A percentile compares a stretch with the other conserved stretches of the same genome.
Conservation (phyloP, 2,797 vertebrate genomes). For the Holocentrus rufus region DNA sequence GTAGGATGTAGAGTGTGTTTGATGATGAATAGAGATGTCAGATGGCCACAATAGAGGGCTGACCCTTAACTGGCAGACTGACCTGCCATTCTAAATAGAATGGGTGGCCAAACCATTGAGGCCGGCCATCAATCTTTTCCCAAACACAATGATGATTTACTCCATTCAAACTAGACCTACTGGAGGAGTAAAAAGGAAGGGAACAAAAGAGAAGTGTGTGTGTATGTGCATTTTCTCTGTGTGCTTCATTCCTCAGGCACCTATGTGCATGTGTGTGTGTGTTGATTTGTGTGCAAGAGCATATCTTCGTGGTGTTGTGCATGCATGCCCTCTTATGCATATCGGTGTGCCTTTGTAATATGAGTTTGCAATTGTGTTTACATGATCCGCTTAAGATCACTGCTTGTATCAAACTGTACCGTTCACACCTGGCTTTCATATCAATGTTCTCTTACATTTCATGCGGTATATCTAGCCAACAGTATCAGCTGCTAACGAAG, state of each 20-base stretch:
- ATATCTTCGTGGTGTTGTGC: constrained; percentile 5
- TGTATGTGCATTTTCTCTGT: constrained; percentile 18
- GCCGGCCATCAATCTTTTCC: constrained; percentile 59
- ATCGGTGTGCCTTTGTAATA: constrained; percentile 16
- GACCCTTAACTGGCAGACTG: constrained; percentile 67
- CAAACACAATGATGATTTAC: constrained; percentile 68
- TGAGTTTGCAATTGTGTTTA: constrained; percentile 49
- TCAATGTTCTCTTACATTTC: constrained; percentile 60
- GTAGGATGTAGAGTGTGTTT: constrained; percentile 55
- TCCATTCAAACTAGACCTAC: constrained; percentile 56
- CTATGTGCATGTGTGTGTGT: constrained; percentile 17
- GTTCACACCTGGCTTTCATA: constrained; percentile 63
- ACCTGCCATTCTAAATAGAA: constrained; percentile 71
- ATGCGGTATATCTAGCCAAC: constrained; percentile 59
- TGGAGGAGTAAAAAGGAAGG: constrained; percentile 17
- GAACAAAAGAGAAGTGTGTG: constrained; percentile 20
- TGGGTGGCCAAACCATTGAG: constrained; percentile 63
- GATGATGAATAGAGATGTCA: constrained; percentile 77
- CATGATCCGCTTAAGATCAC: constrained; percentile 43
- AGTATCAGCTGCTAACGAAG: constrained; percentile 70
- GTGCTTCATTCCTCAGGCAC: constrained; percentile 36
- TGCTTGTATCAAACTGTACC: constrained; percentile 34
- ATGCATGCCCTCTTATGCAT: constrained; percentile 12
- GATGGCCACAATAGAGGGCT: constrained; percentile 68
- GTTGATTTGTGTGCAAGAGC: constrained; percentile 5